Evolutionary conservation across 2,888 invertebrate species (phyloP).

Genomic region (Portevinia maculata): DNA sequence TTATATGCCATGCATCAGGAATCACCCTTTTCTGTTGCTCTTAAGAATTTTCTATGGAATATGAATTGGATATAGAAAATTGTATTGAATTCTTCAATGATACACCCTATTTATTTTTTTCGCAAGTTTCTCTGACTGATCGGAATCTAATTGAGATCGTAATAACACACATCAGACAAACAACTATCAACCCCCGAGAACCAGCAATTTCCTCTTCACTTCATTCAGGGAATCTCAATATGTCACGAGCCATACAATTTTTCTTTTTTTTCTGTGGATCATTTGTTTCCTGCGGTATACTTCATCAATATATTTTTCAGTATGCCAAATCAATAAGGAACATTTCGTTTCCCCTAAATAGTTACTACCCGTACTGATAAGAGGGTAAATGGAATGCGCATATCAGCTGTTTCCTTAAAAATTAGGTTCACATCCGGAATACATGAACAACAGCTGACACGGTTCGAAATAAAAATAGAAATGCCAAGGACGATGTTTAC

Average conservation of each 20-base stretch:
- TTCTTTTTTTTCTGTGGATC: slow-evolving; percentile 12
- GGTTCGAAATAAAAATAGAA: slow-evolving; percentile 40
- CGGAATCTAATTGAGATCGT: slow-evolving; percentile 22
- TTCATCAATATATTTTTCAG: slow-evolving; percentile 38
- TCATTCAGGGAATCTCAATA: slow-evolving; percentile 12
- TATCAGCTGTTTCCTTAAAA: slow-evolving; percentile 60
- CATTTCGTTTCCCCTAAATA: neutral
- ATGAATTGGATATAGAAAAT: slow-evolving; percentile 1
- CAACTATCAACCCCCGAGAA: neutral
- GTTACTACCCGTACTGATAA: neutral
- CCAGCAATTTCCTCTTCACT: slow-evolving; percentile 13
- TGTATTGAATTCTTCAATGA: neutral
- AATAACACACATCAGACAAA: slow-evolving; percentile 16
- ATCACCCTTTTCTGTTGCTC: slow-evolving; percentile 38
- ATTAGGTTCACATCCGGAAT: slow-evolving; percentile 29
- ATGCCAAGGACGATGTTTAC: slow-evolving; percentile 41
- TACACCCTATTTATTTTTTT: neutral
- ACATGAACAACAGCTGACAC: slow-evolving; percentile 56
- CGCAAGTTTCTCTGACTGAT: slow-evolving; percentile 5
- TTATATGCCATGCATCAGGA: slow-evolving; percentile 59
- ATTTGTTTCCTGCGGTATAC: slow-evolving; percentile 36
- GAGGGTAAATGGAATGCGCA: neutral
- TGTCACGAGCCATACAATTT: slow-evolving; percentile 27
- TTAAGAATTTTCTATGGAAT: slow-evolving; percentile 8
- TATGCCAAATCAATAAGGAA: slow-evolving; percentile 46